These are phyloP conservation scores for Chrysogorgia sp. DNA, from an alignment of 92 coral and sea anemone species.

Conservation along the genomic window DNA sequence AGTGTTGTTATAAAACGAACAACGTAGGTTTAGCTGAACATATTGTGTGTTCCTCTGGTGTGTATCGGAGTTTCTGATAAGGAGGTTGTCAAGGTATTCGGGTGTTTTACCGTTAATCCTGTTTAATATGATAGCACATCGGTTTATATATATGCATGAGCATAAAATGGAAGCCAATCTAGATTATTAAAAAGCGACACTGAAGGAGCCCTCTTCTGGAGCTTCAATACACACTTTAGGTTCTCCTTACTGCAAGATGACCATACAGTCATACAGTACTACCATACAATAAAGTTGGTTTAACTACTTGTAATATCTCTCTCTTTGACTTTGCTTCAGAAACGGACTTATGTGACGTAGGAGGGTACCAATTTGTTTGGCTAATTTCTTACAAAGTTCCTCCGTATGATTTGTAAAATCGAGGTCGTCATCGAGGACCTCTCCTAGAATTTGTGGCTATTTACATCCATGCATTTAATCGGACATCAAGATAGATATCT, in stretches of 20 bases:
- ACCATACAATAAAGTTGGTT: too few species aligned
- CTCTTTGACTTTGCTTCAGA: too few species aligned
- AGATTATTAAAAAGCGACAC: conserved; percentile 22
- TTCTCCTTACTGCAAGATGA: conserved; percentile 28
- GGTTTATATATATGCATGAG: conserved; percentile 19
- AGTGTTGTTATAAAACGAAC: background rate
- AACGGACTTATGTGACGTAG: too few species aligned
- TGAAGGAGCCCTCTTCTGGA: conserved; percentile 49
- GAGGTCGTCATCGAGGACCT: too few species aligned
- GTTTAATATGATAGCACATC: background rate
- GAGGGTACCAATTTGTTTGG: too few species aligned
- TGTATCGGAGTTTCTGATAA: background rate
- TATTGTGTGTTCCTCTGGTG: background rate
- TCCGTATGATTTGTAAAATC: too few species aligned
- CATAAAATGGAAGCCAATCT: conserved; percentile 44
- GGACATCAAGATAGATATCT: too few species aligned
- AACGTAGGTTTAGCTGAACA: background rate
- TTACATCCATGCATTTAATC: too few species aligned
- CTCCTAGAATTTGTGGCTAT: too few species aligned
- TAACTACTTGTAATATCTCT: too few species aligned
- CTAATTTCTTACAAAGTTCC: too few species aligned
- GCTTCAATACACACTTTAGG: conserved; percentile 22
- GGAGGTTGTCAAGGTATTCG: background rate
- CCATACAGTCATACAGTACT: conserved; percentile 48
- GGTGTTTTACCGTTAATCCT: background rate